A percentile compares a stretch with the other conserved stretches of the same genome.
Evolutionary conservation across 2,888 invertebrate genomes (phyloP).

Genomic region (Meliscaeva auricollis): DNA sequence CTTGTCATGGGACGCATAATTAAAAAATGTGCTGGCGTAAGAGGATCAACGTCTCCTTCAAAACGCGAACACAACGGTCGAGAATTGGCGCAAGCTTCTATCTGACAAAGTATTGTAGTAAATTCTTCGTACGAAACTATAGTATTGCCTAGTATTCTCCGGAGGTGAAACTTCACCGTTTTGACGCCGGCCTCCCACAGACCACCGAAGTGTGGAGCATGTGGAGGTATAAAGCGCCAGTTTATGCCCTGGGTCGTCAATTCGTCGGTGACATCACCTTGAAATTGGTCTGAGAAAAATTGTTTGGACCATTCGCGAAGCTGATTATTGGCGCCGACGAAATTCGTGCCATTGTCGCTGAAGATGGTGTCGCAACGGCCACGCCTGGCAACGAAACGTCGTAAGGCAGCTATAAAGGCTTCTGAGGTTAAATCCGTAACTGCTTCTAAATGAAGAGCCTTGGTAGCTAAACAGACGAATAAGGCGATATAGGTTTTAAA

Average conservation of each 20-base stretch:
- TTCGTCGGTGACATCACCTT: not conserved
- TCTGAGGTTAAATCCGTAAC: constrained; percentile 73
- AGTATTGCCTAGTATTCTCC: constrained; percentile 76
- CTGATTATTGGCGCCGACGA: constrained; percentile 16
- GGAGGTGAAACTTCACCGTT: constrained; percentile 79
- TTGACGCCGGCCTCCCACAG: constrained; percentile 81
- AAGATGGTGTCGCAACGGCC: constrained; percentile 76
- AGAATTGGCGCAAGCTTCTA: constrained; percentile 79
- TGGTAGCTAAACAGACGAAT: constrained; percentile 78
- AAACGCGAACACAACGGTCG: constrained; percentile 77
- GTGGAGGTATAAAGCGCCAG: constrained; percentile 81
- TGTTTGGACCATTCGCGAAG: not conserved
- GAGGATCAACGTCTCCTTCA: constrained; percentile 62
- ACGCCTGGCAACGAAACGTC: constrained; percentile 77
- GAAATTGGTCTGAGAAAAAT: not conserved
- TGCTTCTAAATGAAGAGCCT: constrained; percentile 78
- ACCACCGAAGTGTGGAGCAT: constrained; percentile 80
- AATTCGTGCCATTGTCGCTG: constrained; percentile 76
- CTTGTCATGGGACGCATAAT: constrained; percentile 67
- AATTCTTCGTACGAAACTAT: constrained; percentile 79
- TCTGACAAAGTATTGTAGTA: constrained; percentile 78
- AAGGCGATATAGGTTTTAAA: constrained; percentile 76
- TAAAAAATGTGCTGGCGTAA: constrained; percentile 75
- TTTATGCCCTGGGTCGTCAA: constrained; percentile 33
- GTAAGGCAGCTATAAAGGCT: constrained; percentile 77